Percentiles rank a stretch among this genome's conserved stretches.
Conservation (phyloP, 1,140 invertebrate genomes). For the Armadillidium nasatum region DNA sequence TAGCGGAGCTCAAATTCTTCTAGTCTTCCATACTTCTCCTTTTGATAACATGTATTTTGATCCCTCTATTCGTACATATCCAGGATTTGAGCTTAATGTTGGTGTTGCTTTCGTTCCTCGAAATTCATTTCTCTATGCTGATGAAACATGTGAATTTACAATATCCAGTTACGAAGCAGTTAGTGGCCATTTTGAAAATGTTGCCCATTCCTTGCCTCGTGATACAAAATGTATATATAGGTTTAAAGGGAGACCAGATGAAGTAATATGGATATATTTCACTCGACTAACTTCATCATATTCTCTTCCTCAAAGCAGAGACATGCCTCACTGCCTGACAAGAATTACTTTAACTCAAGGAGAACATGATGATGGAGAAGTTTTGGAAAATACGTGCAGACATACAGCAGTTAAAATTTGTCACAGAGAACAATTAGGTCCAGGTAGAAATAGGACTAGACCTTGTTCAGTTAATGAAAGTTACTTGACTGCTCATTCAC, state of each 20-base stretch:
- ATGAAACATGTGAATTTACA: slow-evolving; percentile 38
- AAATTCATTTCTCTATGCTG: slow-evolving; percentile 41
- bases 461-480: slow-evolving; percentile 69
- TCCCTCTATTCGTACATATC: slow-evolving; percentile 45
- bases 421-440: slow-evolving; percentile 46
- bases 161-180: slow-evolving; percentile 41
- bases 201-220: slow-evolving; percentile 40
- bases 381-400: slow-evolving; percentile 39
- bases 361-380: slow-evolving; percentile 28
- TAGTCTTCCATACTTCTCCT: slow-evolving; percentile 81
- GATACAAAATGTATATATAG: slow-evolving; percentile 42
- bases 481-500: slow-evolving; percentile 65
- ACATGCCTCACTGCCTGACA: slow-evolving; percentile 36
- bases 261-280: slow-evolving; percentile 44
- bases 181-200: slow-evolving; percentile 40
- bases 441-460: slow-evolving; percentile 66
- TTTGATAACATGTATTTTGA: slow-evolving; percentile 60
- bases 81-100: slow-evolving; percentile 81
- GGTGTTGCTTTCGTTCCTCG: slow-evolving; percentile 62
- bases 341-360: slow-evolving; percentile 36
- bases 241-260: slow-evolving; percentile 40
- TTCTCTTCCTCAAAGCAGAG: slow-evolving; percentile 33
- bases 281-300: slow-evolving; percentile 38
- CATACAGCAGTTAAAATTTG: slow-evolving; percentile 37
- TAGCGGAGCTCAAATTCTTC: slow-evolving; percentile 75